phyloP scores from a whole-genome alignment of 2,888 invertebrate species.

The Platycnemis pennipes region DNA sequence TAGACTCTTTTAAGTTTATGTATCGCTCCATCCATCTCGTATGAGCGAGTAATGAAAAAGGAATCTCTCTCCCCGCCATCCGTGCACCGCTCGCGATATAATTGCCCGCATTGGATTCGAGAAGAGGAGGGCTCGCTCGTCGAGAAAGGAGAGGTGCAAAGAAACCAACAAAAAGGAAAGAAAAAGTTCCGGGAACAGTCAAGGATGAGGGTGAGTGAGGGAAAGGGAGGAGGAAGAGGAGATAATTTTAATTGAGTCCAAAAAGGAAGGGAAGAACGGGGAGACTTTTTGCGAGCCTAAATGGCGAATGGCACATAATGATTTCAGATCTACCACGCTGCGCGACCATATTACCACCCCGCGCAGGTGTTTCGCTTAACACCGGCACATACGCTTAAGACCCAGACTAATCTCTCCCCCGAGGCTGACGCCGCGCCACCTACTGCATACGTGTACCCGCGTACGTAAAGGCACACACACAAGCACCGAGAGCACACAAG shows the following conservation, averaged over 20 bases:
- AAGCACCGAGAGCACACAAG: neutral
- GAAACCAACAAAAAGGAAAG: no score
- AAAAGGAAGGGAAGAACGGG: neutral
- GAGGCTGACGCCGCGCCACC: neutral
- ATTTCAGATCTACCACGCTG: slow-evolving; percentile 28
- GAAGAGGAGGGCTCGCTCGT: neutral
- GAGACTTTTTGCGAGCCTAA: neutral
- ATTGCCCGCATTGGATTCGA: neutral
- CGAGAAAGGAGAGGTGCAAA: neutral
- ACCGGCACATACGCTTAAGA: slow-evolving; percentile 23
- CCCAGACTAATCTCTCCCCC: slow-evolving; percentile 26
- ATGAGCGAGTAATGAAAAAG: neutral
- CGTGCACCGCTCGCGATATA: slow-evolving; percentile 20
- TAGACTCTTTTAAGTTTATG: slow-evolving; percentile 37
- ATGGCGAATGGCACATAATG: slow-evolving; percentile 41
- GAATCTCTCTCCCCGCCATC: neutral
- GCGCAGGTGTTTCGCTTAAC: slow-evolving; percentile 61
- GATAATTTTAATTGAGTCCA: slow-evolving; percentile 58
- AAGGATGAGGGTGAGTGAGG: neutral
- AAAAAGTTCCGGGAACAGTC: neutral
- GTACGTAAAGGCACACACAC: neutral
- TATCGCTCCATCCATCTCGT: slow-evolving; percentile 50
- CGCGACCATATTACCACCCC: slow-evolving; percentile 42
- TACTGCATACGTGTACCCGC: neutral
- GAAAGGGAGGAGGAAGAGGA: neutral